These are phyloP conservation scores for Agapornis roseicollis DNA, from an alignment of 2,113 vertebrate genomes.

Conservation along the genomic window DNA sequence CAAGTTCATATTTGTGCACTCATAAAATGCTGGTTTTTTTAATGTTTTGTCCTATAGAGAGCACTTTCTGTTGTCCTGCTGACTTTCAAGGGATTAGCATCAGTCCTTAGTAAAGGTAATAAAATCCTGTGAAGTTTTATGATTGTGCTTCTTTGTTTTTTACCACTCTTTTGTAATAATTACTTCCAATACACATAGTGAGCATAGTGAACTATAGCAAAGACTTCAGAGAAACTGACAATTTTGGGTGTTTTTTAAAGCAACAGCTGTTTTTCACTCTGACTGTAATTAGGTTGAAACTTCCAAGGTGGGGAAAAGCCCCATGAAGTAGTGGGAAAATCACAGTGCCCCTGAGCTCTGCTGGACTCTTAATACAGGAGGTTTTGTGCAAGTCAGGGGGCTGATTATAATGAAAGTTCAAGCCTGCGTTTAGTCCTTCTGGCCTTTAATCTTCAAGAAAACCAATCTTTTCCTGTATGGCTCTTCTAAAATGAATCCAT, in stretches of 20 bases:
- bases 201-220: not conserved
- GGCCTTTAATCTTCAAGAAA: slow-evolving; percentile 1
- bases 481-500: not conserved
- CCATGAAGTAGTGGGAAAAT: not conserved
- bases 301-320: not conserved
- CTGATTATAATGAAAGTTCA: not conserved
- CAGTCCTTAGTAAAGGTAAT: not conserved
- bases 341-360: not conserved
- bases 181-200: not conserved
- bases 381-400: not conserved
- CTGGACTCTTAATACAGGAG: not conserved
- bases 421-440: not conserved
- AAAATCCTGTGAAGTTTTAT: not conserved
- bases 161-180: not conserved
- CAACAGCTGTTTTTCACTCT: not conserved
- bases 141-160: not conserved
- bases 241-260: not conserved
- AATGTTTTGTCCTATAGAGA: not conserved
- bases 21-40: not conserved
- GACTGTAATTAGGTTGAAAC: not conserved
- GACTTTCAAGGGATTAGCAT: not conserved
- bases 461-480: not conserved
- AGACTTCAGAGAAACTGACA: not conserved
- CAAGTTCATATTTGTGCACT: not conserved
- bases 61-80: not conserved